Conservation (phyloP, 2,113 vertebrate genomes). For the Lates calcarifer region DNA sequence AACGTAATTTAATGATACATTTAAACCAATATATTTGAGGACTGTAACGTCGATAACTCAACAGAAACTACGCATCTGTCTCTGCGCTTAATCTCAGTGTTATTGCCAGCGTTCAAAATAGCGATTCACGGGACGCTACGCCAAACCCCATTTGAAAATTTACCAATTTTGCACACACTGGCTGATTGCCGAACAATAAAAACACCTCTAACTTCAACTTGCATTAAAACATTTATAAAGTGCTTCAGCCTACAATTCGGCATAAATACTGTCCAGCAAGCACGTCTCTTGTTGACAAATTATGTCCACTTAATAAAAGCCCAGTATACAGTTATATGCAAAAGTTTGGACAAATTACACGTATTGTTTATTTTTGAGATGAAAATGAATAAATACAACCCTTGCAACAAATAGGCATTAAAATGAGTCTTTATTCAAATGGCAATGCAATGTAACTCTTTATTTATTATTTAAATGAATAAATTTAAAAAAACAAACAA, state of each 20-base stretch:
- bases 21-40: not conserved
- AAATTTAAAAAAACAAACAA: no score
- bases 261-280: not conserved
- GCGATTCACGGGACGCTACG: not conserved
- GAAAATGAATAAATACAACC: not conserved
- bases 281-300: not conserved
- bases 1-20: no score
- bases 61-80: not conserved
- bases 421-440: no score
- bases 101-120: not conserved
- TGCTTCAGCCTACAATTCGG: not conserved
- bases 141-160: conserved; percentile 22
- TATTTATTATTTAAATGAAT: no score
- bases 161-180: rapidly evolving
- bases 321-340: not conserved
- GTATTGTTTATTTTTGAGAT: not conserved
- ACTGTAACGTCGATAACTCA: rapidly evolving
- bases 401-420: not conserved
- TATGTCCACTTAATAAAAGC: not conserved
- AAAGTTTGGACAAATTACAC: not conserved
- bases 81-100: not conserved
- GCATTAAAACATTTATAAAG: rapidly evolving
- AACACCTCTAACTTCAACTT: not conserved
- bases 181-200: rapidly evolving
- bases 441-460: no score